These are phyloP conservation scores for Mormoops blainvillei DNA, from an alignment of 2,113 vertebrate species.

Conservation along the genomic window DNA sequence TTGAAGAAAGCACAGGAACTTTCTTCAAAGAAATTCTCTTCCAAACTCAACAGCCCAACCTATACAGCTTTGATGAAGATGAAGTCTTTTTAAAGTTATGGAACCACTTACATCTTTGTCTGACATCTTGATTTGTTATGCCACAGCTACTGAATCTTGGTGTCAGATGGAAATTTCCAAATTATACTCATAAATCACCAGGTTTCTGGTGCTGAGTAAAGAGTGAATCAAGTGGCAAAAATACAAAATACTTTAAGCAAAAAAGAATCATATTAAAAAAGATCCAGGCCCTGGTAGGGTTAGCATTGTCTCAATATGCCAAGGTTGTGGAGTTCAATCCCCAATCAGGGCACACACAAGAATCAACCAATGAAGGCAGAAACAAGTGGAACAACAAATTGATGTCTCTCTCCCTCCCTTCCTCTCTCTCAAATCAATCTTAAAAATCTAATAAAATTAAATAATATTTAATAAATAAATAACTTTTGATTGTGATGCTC, in stretches of 20 bases:
- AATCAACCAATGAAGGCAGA: too few species aligned
- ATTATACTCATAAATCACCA: slow-evolving; percentile 47
- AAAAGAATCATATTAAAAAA: not conserved
- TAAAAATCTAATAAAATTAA: not conserved
- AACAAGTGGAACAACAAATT: too few species aligned
- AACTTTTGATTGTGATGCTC: slow-evolving; percentile 14
- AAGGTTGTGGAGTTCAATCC: too few species aligned
- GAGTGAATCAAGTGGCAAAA: slow-evolving; percentile 18
- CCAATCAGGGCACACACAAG: too few species aligned
- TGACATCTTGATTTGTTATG: slow-evolving; percentile 8
- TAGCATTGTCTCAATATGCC: too few species aligned
- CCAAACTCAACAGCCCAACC: not conserved
- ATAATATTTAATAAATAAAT: slow-evolving; percentile 29
- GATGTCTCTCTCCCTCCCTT: too few species aligned
- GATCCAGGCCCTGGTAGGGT: too few species aligned
- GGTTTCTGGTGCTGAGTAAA: slow-evolving; percentile 17
- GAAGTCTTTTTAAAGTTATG: not conserved
- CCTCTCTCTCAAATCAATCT: too few species aligned
- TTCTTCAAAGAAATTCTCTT: not conserved
- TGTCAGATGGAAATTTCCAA: slow-evolving; percentile 35
- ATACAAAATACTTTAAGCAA: slow-evolving; percentile 24
- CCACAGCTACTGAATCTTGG: slow-evolving; percentile 18
- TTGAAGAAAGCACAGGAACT: not conserved
- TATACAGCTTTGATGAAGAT: not conserved
- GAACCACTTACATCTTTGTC: slow-evolving; percentile 7